Percentiles rank a stretch among this genome's conserved stretches.
Conservation (phyloP, 37 sponge, comb jelly and placozoan genomes). For the Halisarca cf. caerulea region DNA sequence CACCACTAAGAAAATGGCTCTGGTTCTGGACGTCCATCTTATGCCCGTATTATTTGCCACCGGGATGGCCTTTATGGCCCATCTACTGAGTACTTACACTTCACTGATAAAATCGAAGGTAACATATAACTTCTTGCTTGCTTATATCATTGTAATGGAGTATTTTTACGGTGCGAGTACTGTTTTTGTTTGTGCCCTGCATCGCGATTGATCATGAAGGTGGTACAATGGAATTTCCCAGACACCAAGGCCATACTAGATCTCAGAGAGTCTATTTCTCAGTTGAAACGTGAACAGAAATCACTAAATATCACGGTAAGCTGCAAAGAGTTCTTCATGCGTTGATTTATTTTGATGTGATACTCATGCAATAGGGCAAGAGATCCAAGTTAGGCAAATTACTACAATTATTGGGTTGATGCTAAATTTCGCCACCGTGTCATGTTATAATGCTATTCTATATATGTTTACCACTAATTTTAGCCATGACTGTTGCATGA, state of each 20-base stretch:
- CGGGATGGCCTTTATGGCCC: not conserved
- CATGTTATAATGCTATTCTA: too few species aligned
- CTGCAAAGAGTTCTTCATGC: too few species aligned
- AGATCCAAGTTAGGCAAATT: too few species aligned
- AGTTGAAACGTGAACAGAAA: not conserved
- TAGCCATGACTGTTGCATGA: too few species aligned
- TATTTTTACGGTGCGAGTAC: not conserved
- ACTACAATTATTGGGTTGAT: too few species aligned
- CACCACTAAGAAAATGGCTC: constrained; percentile 1
- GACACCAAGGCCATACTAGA: not conserved
- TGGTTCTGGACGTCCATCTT: not conserved
- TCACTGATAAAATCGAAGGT: not conserved
- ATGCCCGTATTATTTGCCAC: not conserved
- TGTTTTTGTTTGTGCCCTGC: not conserved
- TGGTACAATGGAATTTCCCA: not conserved
- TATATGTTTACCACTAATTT: too few species aligned
- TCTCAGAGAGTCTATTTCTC: not conserved
- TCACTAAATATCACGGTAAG: not conserved
- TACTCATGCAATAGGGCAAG: too few species aligned
- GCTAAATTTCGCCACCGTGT: too few species aligned
- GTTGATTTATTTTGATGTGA: too few species aligned
- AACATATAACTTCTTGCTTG: too few species aligned
- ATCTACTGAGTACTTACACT: not conserved
- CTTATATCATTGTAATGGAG: not conserved
- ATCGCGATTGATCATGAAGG: not conserved